A percentile compares a stretch with the other conserved stretches of the same genome.
Evolutionary conservation across 1,140 invertebrate species (phyloP).

Genomic region (Belonocnema kinseyi): DNA sequence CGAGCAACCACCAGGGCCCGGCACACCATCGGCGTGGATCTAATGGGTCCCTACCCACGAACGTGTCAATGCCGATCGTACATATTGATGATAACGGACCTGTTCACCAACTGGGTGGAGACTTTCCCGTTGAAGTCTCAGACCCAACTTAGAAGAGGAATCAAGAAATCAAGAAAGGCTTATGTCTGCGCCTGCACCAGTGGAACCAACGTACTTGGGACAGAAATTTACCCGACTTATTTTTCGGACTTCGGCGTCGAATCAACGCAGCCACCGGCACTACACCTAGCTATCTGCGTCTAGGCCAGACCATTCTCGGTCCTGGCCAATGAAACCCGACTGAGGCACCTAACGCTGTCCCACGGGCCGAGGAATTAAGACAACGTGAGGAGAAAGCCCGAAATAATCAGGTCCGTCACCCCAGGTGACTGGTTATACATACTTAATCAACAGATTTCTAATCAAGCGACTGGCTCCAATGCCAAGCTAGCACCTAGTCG

Average conservation of each 20-base stretch:
- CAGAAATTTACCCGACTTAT: conserved; percentile 10
- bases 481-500: no score
- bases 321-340: background rate
- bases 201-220: conserved; percentile 31
- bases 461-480: no score
- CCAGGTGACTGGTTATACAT: no score
- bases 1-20: background rate
- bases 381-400: background rate
- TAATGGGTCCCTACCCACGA: background rate
- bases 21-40: background rate
- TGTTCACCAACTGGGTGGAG: background rate
- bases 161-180: conserved; percentile 45
- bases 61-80: background rate
- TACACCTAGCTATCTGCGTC: background rate
- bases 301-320: background rate
- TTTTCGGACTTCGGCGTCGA: conserved; percentile 36
- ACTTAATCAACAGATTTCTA: no score
- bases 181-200: conserved; percentile 32
- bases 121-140: background rate
- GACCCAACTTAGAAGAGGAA: conserved; percentile 56
- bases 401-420: no score
- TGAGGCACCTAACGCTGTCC: background rate
- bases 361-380: background rate
- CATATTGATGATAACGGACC: background rate
- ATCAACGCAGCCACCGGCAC: conserved; percentile 37